A percentile compares a stretch with the other conserved stretches of the same genome.
Evolutionary conservation across 2,113 vertebrate genomes (phyloP).

Genomic region (Lethenteron reissneri): DNA sequence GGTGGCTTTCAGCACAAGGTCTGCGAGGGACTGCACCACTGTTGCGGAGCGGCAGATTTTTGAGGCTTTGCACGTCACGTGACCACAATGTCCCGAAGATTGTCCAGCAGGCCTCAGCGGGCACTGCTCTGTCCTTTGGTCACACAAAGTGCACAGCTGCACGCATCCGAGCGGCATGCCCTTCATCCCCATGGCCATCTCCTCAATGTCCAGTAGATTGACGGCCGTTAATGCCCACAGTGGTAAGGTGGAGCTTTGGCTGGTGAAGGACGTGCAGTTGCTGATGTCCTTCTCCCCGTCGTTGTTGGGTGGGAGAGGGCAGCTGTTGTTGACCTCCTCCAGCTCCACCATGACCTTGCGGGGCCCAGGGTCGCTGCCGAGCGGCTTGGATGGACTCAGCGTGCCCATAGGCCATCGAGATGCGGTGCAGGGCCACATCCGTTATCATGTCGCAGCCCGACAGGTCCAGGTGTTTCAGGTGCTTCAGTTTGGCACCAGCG

Average conservation of each 20-base stretch:
- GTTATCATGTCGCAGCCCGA: conserved; percentile 88
- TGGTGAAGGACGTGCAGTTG: not conserved
- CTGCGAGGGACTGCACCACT: not conserved
- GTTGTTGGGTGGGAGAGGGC: not conserved
- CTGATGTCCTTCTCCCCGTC: not conserved
- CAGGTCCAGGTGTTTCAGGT: conserved; percentile 58
- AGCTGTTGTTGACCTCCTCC: not conserved
- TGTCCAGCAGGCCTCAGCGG: not conserved
- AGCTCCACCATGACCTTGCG: too few relatives aligned
- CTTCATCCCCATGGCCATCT: conserved; percentile 5
- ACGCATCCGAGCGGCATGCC: not conserved
- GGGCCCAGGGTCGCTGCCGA: not conserved
- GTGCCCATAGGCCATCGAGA: conserved; percentile 58
- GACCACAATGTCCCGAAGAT: not conserved
- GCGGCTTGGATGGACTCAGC: conserved; percentile 15
- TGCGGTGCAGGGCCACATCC: conserved; percentile 47
- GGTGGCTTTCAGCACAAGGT: not conserved
- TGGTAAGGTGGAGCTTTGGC: not conserved
- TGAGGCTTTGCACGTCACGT: not conserved
- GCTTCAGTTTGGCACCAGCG: not conserved
- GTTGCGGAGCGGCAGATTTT: not conserved
- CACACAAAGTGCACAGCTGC: not conserved
- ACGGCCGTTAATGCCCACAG: not conserved
- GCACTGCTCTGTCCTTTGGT: not conserved
- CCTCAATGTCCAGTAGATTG: conserved; percentile 3